Evolutionary conservation across 2,888 invertebrate species (phyloP).

Genomic region (Koerneria pararmatus): DNA sequence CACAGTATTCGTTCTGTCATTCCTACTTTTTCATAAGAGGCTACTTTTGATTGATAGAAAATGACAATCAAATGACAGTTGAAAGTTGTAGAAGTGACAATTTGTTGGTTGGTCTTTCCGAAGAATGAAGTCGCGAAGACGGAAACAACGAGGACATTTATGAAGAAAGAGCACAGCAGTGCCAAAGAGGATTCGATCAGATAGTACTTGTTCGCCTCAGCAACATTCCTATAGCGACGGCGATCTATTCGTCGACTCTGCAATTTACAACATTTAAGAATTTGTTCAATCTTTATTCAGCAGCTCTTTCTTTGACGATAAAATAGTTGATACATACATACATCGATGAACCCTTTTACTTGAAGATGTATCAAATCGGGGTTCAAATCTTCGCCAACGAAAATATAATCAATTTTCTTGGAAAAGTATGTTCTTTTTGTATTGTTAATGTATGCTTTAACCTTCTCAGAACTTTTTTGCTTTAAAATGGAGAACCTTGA

Average conservation of each 20-base stretch:
- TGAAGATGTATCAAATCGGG: too few relatives aligned
- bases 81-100: slow-evolving; percentile 35
- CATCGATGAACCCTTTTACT: too few relatives aligned
- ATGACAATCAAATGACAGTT: background rate
- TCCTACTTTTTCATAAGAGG: background rate
- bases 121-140: slow-evolving; percentile 81
- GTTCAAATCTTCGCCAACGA: too few relatives aligned
- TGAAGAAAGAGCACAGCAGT: slow-evolving; percentile 77
- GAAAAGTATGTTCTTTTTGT: too few relatives aligned
- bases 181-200: slow-evolving; percentile 77
- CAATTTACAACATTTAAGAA: slow-evolving; percentile 31
- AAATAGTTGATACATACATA: too few relatives aligned
- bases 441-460: too few relatives aligned
- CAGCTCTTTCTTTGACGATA: too few relatives aligned
- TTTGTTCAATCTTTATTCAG: too few relatives aligned
- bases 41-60: background rate
- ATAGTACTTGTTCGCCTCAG: slow-evolving; percentile 80
- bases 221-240: slow-evolving; percentile 70
- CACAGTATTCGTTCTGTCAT: background rate
- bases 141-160: slow-evolving; percentile 81
- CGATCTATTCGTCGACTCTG: slow-evolving; percentile 78
- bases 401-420: too few relatives aligned
- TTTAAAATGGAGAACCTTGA: too few relatives aligned
- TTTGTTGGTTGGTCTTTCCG: slow-evolving; percentile 68
- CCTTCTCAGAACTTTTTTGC: too few relatives aligned